Evolutionary conservation across 2,797 vertebrate species (phyloP).

Genomic region (Anas georgica): DNA sequence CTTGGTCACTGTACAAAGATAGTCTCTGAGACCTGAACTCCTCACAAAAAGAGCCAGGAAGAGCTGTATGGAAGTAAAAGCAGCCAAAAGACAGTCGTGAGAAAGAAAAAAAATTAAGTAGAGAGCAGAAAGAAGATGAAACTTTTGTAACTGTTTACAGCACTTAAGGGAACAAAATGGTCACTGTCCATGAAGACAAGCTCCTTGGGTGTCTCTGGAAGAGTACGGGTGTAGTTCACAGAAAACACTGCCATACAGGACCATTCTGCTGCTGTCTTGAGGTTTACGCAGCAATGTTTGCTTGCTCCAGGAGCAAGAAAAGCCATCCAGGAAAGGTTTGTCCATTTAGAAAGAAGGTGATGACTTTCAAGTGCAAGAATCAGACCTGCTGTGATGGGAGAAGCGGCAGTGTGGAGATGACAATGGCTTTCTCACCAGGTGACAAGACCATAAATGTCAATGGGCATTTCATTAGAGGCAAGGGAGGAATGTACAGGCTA

Average conservation of each 20-base stretch:
- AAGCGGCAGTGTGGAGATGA: neutral
- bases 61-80: neutral
- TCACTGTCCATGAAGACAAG: neutral
- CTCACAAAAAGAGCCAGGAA: neutral
- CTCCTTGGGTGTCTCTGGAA: neutral
- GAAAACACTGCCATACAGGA: rapidly evolving
- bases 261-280: neutral
- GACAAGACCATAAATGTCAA: constrained; percentile 40
- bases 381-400: neutral
- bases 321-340: neutral
- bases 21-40: neutral
- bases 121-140: neutral
- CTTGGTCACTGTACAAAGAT: neutral
- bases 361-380: constrained; percentile 6
- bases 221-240: neutral
- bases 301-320: neutral
- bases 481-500: neutral
- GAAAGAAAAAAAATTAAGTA: neutral
- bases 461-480: constrained; percentile 48
- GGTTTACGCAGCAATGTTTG: neutral
- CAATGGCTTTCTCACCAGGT: constrained; percentile 12
- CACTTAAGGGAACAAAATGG: neutral
- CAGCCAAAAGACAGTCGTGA: neutral
- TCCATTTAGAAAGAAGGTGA: neutral
- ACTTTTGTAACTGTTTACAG: neutral